Evolutionary conservation across 2,797 vertebrate genomes (phyloP), one percentile per base, ranked within the genome.

Genomic region (Parambassis ranga): DNA sequence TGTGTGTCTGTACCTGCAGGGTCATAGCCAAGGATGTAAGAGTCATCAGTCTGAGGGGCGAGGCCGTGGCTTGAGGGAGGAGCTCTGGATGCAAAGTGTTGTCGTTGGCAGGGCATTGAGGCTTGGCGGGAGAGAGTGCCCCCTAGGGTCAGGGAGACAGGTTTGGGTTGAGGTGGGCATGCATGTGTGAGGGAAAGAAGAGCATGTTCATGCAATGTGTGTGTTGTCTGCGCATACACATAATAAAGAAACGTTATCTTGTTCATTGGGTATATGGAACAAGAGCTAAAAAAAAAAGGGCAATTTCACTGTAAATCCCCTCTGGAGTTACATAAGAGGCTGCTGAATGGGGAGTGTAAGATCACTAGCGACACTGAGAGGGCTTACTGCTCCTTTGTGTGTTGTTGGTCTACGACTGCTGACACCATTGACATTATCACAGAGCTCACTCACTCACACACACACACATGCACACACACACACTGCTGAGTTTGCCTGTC

Each of bases 41-140:
- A 77, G 77, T 88, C 81, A 7, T 90, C 87, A 11, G 71, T 77
- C 38, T 89, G 65, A 52, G 83, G 78, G 49, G 73, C 56, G 0
- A 77, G 38, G 51, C 79, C 81, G 0, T 81, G 66, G 64, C 76
- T 68, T 19, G 77, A 60, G 49, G 75, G 58, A 67, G 81, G 91
- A 49, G 82, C 78, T 90, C 92, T 92, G 0, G 92, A 87, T 68
- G 91, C 79, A 77, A 89, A 87, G 69, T 91, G 93, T 44, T 86
- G 92, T 58, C 90, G 91, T 8, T 91, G 92, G 15, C 42, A 26
- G 9, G 91, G 88, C 30, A 84, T 65, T 30, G 89, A 83, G 18
- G 81, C 74, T 64, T 91, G 84, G 1, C 92, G 90, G 51, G 91
- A 88, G 41, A 94, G 87, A 53, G 91, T 89, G 86, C 87, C 88